Percentiles rank a stretch among this genome's conserved stretches.
These are phyloP conservation scores for Entomyzon cyanotis DNA, from an alignment of 2,113 vertebrate species.

Conservation along the genomic window DNA sequence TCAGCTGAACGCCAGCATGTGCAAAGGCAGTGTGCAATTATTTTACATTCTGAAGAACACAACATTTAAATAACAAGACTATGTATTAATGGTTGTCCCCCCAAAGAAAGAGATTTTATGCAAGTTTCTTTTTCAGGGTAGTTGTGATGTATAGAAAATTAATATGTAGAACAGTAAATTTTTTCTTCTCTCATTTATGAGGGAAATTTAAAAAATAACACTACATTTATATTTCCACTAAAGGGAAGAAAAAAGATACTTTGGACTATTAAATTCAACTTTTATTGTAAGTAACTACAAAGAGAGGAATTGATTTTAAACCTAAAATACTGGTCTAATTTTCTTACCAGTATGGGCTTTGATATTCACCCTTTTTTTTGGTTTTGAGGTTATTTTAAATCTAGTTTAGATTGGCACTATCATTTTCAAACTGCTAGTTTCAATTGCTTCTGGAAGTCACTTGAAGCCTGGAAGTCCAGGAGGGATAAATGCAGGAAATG, in stretches of 20 bases:
- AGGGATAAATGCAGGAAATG: constrained; percentile 55
- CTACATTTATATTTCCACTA: neutral
- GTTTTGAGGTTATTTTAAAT: neutral
- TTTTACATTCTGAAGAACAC: neutral
- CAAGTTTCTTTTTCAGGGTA: neutral
- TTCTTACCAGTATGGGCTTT: neutral
- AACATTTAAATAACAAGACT: neutral
- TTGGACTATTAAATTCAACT: neutral
- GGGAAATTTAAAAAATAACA: neutral
- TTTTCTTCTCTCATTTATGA: neutral
- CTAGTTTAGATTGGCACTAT: neutral
- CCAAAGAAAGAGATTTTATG: neutral
- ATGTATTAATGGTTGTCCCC: neutral
- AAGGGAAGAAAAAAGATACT: neutral
- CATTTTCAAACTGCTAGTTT: constrained; percentile 46
- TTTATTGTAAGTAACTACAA: neutral
- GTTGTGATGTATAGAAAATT: neutral
- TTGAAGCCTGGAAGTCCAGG: neutral
- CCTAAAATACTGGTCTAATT: neutral
- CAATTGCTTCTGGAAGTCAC: neutral
- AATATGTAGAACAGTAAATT: neutral
- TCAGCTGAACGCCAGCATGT: neutral
- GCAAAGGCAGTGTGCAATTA: neutral
- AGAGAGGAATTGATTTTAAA: neutral
- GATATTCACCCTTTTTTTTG: neutral